A percentile compares a stretch with the other conserved stretches of the same genome.
phyloP scores from a whole-genome alignment of 2,888 invertebrate genomes.

The Phasia obesa region DNA sequence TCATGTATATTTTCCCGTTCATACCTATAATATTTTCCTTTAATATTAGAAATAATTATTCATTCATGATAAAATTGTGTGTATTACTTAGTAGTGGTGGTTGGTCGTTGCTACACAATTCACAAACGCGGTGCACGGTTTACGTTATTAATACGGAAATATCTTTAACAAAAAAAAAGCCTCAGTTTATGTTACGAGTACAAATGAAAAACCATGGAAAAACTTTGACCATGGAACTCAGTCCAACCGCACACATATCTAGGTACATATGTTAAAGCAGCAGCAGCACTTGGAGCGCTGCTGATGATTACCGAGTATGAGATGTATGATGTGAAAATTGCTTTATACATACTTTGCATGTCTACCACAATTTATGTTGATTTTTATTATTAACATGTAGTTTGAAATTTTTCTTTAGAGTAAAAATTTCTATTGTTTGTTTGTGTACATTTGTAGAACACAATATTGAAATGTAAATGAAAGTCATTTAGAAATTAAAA shows the following conservation, averaged over 20 bases:
- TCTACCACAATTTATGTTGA: constrained; percentile 54
- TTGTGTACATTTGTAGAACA: neutral
- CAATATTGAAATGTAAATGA: constrained; percentile 21
- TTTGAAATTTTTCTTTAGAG: constrained; percentile 52
- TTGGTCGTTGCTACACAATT: constrained; percentile 35
- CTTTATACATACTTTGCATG: constrained; percentile 45
- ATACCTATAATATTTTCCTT: constrained; percentile 31
- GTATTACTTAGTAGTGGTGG: neutral
- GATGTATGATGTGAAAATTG: constrained; percentile 59
- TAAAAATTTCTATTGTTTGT: constrained; percentile 31
- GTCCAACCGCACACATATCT: constrained; percentile 22
- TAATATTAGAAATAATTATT: constrained; percentile 56
- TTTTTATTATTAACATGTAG: constrained; percentile 59
- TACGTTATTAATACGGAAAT: constrained; percentile 44
- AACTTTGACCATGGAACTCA: constrained; percentile 30
- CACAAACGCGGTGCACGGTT: constrained; percentile 12
- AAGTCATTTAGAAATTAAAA: constrained; percentile 45
- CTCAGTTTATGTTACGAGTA: constrained; percentile 4
- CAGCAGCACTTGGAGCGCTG: neutral
- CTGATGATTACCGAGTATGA: constrained; percentile 28
- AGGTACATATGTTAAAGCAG: neutral
- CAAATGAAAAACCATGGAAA: constrained; percentile 32
- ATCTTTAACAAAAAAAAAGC: constrained; percentile 34
- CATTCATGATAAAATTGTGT: constrained; percentile 36
- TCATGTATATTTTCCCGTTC: neutral